Percentiles rank a stretch among this genome's conserved stretches.
phyloP scores from a whole-genome alignment of 2,888 invertebrate genomes.

The Caradrina kadenii region DNA sequence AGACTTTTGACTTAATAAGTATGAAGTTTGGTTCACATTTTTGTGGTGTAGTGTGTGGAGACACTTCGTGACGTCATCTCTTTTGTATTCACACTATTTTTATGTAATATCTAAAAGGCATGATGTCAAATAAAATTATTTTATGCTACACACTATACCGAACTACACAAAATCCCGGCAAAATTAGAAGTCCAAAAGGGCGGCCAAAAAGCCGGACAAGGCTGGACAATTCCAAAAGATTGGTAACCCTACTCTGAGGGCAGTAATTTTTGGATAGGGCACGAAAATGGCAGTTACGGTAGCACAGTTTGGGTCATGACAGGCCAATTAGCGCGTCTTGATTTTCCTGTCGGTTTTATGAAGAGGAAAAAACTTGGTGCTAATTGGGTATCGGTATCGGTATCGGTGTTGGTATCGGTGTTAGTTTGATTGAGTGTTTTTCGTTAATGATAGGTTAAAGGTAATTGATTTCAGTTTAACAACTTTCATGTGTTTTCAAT shows the following conservation, averaged over 20 bases:
- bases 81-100: too few species aligned
- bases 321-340: conserved; percentile 47
- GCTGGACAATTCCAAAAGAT: not conserved
- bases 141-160: too few species aligned
- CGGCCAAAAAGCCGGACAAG: not conserved
- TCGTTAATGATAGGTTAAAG: conserved; percentile 6
- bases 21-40: too few species aligned
- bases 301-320: conserved; percentile 32
- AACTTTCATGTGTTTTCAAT: not conserved
- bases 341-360: conserved; percentile 30
- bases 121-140: too few species aligned
- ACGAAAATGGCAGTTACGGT: conserved; percentile 37
- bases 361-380: conserved; percentile 17
- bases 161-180: too few species aligned
- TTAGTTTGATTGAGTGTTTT: conserved; percentile 20
- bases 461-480: conserved; percentile 1
- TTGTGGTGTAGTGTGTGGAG: too few species aligned
- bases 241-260: conserved; percentile 26
- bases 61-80: too few species aligned
- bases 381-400: conserved; percentile 38
- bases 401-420: not conserved
- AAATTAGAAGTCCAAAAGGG: too few species aligned
- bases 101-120: too few species aligned
- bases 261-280: conserved; percentile 50
- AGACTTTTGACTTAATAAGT: too few species aligned